phyloP scores from a whole-genome alignment of 2,888 invertebrate genomes.

The Heliothis peltigera region DNA sequence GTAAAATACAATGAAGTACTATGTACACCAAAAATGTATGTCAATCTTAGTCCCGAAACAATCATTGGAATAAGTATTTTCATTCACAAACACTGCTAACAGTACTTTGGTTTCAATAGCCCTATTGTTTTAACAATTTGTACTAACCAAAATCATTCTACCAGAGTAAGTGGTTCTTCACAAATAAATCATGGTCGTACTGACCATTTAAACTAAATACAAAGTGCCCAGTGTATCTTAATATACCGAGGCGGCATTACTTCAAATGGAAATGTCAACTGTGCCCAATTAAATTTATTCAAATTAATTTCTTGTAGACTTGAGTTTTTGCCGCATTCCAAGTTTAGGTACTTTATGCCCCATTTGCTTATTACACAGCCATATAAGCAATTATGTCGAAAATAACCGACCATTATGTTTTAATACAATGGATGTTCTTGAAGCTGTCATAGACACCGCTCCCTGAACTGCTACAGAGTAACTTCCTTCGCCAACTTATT shows the following conservation, averaged over 20 bases:
- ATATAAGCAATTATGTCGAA: conserved; percentile 36
- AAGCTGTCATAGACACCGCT: conserved; percentile 52
- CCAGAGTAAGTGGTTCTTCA: conserved; percentile 5
- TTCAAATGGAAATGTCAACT: conserved; percentile 1
- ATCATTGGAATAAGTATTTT: conserved; percentile 21
- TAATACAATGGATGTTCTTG: conserved; percentile 54
- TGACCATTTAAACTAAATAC: conserved; percentile 12
- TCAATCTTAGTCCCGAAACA: conserved; percentile 25
- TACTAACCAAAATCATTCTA: conserved; percentile 39
- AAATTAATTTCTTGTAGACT: background rate
- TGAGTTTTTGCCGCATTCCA: conserved; percentile 7
- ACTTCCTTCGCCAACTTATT: conserved; percentile 24
- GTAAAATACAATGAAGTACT: conserved; percentile 4
- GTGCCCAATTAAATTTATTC: background rate
- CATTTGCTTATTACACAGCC: conserved; percentile 11
- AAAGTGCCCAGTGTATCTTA: background rate
- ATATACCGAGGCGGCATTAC: background rate
- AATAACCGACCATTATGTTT: conserved; percentile 35
- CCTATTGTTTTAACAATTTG: conserved; percentile 36
- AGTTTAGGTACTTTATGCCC: background rate
- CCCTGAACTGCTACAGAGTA: conserved; percentile 36
- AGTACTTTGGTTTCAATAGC: conserved; percentile 43
- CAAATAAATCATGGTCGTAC: conserved; percentile 4
- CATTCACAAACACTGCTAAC: conserved; percentile 31
- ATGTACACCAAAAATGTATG: conserved; percentile 13